A percentile compares a stretch with the other conserved stretches of the same genome.
Conservation (phyloP, 1,140 invertebrate genomes). For the Pseudomyrmex flavicornis region DNA sequence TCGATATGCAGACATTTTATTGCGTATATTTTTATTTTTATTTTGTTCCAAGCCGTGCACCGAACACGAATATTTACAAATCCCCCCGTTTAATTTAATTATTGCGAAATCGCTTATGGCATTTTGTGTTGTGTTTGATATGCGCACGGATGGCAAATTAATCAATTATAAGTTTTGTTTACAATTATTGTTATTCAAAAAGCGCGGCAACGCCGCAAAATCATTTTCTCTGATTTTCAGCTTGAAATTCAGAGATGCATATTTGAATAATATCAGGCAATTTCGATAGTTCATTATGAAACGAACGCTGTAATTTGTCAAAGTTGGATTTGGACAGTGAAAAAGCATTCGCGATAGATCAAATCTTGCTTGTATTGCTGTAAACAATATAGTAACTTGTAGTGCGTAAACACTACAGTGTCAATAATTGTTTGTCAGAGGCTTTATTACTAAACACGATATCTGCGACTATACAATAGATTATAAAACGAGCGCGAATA, state of each 20-base stretch:
- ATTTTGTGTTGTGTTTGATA: constrained; percentile 42
- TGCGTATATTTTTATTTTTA: background rate
- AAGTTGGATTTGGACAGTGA: constrained; percentile 18
- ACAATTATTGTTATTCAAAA: constrained; percentile 42
- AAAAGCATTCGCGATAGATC: background rate
- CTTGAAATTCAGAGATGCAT: constrained; percentile 33
- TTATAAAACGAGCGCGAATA: constrained; percentile 26
- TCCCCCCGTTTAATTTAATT: constrained; percentile 36
- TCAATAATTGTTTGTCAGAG: constrained; percentile 39
- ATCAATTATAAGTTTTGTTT: constrained; percentile 36
- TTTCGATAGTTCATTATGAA: constrained; percentile 19
- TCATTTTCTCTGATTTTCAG: constrained; percentile 52
- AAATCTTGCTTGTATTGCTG: too few species aligned
- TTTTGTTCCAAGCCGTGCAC: background rate
- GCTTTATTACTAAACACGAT: background rate
- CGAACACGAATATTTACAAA: constrained; percentile 17
- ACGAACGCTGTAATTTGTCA: constrained; percentile 34
- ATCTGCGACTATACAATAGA: background rate
- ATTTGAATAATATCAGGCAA: constrained; percentile 26
- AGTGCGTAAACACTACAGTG: background rate
- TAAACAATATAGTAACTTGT: background rate
- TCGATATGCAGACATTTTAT: constrained; percentile 5
- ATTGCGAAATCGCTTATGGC: constrained; percentile 31
- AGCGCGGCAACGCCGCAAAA: background rate
- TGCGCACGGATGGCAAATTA: constrained; percentile 18